Conservation (phyloP, 1,140 invertebrate species). For the Cheumatopsyche charites region DNA sequence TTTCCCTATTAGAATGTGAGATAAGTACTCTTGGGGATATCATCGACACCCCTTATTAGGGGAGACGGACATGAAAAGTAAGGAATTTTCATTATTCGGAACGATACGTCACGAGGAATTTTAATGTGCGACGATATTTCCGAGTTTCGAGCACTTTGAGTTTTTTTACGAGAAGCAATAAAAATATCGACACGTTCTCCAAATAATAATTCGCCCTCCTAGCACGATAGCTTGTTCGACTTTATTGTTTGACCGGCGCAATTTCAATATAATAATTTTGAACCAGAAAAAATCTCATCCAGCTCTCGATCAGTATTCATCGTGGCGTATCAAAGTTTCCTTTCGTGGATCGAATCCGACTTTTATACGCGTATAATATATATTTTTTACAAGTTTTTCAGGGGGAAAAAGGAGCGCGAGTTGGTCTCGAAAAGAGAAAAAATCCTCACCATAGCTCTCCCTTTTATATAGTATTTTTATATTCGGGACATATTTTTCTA, state of each 20-base stretch:
- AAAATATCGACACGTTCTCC: conserved; percentile 29
- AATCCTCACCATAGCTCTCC: conserved; percentile 8
- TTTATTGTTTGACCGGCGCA: too few relatives aligned
- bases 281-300: too few relatives aligned
- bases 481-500: conserved; percentile 27
- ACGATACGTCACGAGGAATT: conserved; percentile 26
- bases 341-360: conserved; percentile 11
- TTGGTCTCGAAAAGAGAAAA: not conserved
- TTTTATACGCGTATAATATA: conserved; percentile 11
- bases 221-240: too few relatives aligned
- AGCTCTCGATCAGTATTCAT: conserved; percentile 7
- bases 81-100: conserved; percentile 29
- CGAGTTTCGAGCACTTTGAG: not conserved
- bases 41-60: conserved; percentile 4
- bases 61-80: conserved; percentile 7
- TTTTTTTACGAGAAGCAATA: conserved; percentile 11
- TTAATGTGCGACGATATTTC: conserved; percentile 23
- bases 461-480: conserved; percentile 9
- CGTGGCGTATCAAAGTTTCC: conserved; percentile 11
- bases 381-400: not conserved
- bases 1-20: not conserved
- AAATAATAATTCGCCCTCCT: conserved; percentile 18
- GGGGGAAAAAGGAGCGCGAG: not conserved
- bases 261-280: too few relatives aligned
- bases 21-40: not conserved